Evolutionary conservation across 1,140 invertebrate genomes (phyloP).

Genomic region (Chlorops oryzae): DNA sequence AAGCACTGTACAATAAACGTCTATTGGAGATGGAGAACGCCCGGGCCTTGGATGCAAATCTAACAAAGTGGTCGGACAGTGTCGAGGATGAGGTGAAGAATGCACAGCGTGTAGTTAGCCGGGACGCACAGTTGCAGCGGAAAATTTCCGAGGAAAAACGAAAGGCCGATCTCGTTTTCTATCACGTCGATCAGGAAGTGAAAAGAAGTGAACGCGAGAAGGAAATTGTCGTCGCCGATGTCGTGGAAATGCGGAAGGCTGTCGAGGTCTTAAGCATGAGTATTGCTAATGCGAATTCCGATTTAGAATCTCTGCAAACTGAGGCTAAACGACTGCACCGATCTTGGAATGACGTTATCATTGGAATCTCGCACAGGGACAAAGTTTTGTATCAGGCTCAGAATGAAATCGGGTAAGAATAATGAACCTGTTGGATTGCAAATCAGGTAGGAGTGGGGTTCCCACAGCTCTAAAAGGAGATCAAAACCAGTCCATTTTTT

Average conservation of each 20-base stretch:
- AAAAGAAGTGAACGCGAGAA: constrained; percentile 52
- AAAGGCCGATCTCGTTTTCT: constrained; percentile 52
- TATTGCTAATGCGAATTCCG: constrained; percentile 58
- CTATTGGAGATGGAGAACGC: constrained; percentile 47
- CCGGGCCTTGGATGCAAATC: constrained; percentile 45
- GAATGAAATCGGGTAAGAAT: constrained; percentile 55
- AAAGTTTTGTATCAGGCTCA: constrained; percentile 57
- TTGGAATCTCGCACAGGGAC: constrained; percentile 62
- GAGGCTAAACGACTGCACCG: constrained; percentile 62
- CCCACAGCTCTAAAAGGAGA: too few relatives aligned
- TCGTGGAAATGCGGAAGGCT: constrained; percentile 48
- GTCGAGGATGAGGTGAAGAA: constrained; percentile 49
- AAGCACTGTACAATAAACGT: constrained; percentile 43
- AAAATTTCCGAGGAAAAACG: constrained; percentile 51
- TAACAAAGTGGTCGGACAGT: constrained; percentile 51
- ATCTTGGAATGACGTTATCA: constrained; percentile 66
- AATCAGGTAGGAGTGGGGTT: too few relatives aligned
- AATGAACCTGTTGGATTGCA: too few relatives aligned
- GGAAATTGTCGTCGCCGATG: constrained; percentile 48
- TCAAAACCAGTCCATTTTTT: too few relatives aligned
- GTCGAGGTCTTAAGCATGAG: constrained; percentile 48
- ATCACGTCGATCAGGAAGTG: constrained; percentile 51
- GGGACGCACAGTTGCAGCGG: constrained; percentile 49
- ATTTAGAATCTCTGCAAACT: constrained; percentile 62
- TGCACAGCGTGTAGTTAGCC: constrained; percentile 51